Evolutionary conservation across 2,113 vertebrate genomes (phyloP).

Genomic region (Sinosuthora webbiana): DNA sequence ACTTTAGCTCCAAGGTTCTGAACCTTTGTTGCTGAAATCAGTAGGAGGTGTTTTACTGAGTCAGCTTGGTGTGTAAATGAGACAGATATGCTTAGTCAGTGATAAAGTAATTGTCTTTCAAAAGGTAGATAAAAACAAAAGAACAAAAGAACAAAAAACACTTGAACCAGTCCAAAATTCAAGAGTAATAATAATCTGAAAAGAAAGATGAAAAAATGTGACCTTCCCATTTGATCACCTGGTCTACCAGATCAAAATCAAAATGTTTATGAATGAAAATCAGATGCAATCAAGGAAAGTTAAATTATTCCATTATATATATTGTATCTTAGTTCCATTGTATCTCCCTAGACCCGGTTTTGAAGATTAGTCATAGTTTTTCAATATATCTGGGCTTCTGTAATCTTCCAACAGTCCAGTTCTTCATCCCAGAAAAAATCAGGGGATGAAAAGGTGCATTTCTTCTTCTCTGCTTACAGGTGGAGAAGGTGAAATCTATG

Average conservation of each 20-base stretch:
- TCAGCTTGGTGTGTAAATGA: neutral
- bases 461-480: neutral
- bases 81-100: neutral
- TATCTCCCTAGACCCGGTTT: neutral
- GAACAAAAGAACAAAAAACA: fast-evolving
- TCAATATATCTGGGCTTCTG: neutral
- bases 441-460: neutral
- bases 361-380: neutral
- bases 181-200: neutral
- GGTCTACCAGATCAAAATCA: neutral
- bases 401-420: neutral
- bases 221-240: neutral
- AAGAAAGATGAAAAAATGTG: neutral
- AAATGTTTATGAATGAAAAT: neutral
- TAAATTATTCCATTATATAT: neutral
- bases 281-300: neutral
- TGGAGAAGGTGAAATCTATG: neutral
- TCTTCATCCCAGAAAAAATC: neutral
- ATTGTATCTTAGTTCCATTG: neutral
- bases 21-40: neutral
- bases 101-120: neutral
- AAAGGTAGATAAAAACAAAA: neutral
- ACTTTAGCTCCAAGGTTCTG: neutral
- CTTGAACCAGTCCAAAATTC: neutral
- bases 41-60: neutral